Base-by-base conservation (phyloP, 2,113 vertebrate species). In the Morphnarchus princeps region DNA sequence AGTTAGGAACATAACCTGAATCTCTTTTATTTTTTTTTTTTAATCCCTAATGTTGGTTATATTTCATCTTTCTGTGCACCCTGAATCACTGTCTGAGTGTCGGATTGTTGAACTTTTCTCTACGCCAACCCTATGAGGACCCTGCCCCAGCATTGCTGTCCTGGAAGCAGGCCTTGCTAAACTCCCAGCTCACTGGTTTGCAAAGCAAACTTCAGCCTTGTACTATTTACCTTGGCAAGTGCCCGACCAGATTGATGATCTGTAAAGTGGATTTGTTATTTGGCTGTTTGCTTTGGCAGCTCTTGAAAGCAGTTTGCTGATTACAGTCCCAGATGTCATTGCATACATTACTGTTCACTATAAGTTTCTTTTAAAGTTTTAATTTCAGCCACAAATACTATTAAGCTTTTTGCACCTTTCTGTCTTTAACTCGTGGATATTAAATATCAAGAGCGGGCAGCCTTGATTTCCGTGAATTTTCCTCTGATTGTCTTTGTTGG, bases 221-320 rank as follows among this genome's bases (percentile, higher is more conserved):
- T 98, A 98, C 97, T 99, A 98, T 99, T 99, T 99, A 98, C 98
- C 98, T 99, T 99, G 99, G 99, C 99, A 98, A 98, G 98, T 98
- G 98, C 98, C 92, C 89, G 97, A 94, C 97, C 98, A 99, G 99
- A 99, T 99, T 99, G 99, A 99, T 99, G 99, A 99, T 99, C 99
- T 99, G 99, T 98, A 99, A 99, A 99, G 99, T 99, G 99, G 99
- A 99, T 99, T 99, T 99, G 99, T 99, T 99, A 99, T 99, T 99
- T 99, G 98, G 98, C 98, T 99, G 99, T 99, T 99, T 99, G 99
- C 99, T 99, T 99, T 99, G 99, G 99, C 99, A 99, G 98, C 96
- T 98, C 99, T 99, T 99, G 98, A 99, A 99, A 99, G 99, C 96
- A 97, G 98, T 98, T 98, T 98, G 97, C 99, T 99, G 99, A 99